Evolutionary conservation across 92 coral and sea anemone species (phyloP).

Genomic region (Phenganax marumi): DNA sequence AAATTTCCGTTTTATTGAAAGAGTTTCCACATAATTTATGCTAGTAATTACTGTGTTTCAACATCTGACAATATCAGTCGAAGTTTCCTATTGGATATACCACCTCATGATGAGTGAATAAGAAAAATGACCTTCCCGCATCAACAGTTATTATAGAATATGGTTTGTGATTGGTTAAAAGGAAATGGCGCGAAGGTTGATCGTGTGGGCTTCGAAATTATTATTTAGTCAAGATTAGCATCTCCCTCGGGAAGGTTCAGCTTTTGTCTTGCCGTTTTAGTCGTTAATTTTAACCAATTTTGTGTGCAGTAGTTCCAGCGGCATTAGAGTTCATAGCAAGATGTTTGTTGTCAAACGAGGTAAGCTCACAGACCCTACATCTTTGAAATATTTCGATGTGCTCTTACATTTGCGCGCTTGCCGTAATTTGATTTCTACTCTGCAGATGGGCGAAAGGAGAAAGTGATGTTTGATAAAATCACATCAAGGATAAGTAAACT

Average conservation of each 20-base stretch:
- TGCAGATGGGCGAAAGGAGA: constrained; percentile 74
- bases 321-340: constrained; percentile 18
- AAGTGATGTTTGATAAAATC: constrained; percentile 78
- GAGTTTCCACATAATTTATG: not conserved
- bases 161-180: constrained; percentile 29
- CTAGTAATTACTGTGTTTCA: not conserved
- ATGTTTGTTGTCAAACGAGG: constrained; percentile 44
- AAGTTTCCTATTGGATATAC: not conserved
- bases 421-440: constrained; percentile 17
- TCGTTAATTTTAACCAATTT: not conserved
- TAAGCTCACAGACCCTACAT: not conserved
- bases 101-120: not conserved
- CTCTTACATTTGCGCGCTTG: not conserved
- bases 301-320: constrained; percentile 5
- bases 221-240: constrained; percentile 17
- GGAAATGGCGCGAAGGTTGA: constrained; percentile 11
- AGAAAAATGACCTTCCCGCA: not conserved
- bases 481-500: constrained; percentile 81
- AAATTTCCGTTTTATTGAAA: not conserved
- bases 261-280: constrained; percentile 3
- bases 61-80: not conserved
- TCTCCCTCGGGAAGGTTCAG: constrained; percentile 17
- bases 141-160: not conserved
- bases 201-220: not conserved
- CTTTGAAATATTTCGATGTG: not conserved